Evolutionary conservation across 2,797 vertebrate species (phyloP).

Genomic region (Chrosomus eos): DNA sequence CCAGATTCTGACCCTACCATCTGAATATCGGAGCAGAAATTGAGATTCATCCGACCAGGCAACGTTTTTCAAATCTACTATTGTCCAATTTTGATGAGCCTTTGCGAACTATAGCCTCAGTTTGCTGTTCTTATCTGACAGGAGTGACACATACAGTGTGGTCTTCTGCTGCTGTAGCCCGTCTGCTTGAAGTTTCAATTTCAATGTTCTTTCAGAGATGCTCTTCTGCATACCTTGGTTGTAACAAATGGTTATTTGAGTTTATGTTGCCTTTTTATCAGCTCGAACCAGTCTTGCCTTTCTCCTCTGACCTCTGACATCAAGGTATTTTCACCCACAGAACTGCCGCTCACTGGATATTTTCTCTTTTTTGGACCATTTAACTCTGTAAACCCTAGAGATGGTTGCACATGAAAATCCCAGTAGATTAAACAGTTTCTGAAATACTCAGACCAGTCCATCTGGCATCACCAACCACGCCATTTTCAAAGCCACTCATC

Average conservation of each 20-base stretch:
- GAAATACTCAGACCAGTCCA: neutral
- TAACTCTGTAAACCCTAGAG: neutral
- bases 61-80: neutral
- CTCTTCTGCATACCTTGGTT: neutral
- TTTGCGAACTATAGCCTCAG: neutral
- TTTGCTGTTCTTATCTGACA: neutral
- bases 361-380: neutral
- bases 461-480: neutral
- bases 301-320: conserved; percentile 12
- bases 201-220: neutral
- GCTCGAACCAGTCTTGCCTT: conserved; percentile 33
- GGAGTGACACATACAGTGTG: too few species aligned
- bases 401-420: neutral
- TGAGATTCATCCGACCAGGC: neutral
- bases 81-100: too few species aligned
- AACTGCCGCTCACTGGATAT: neutral
- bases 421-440: neutral
- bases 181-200: neutral
- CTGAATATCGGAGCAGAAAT: neutral
- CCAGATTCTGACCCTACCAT: neutral
- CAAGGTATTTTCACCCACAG: neutral
- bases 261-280: neutral
- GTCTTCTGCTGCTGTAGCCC: too few species aligned
- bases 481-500: neutral
- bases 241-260: neutral